Evolutionary conservation across 2,888 invertebrate species (phyloP), one percentile per base, ranked within the genome.

Genomic region (Drosophila nigricruria): DNA sequence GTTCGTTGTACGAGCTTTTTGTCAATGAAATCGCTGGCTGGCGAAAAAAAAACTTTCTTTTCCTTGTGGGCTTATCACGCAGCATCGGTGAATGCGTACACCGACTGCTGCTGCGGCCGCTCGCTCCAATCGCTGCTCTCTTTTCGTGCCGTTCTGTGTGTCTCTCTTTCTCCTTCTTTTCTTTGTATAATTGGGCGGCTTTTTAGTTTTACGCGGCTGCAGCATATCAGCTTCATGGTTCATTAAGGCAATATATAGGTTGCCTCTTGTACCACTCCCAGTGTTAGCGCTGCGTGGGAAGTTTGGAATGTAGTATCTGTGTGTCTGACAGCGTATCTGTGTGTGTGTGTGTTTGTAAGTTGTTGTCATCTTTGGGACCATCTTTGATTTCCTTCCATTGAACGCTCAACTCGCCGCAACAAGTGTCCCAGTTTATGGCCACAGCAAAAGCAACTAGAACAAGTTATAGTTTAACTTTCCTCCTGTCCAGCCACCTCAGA

Each of bases 191-290:
- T 86, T 88, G 89, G 85, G 73, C 68, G 80, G 75, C 79, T 63
- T 85, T 77, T 81, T 67, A 72, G 67, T 69, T 77, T 76, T 64
- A 84, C 72, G 85, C 88, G 77, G 78, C 88, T 74, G 86, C 73
- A 43, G 73, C 70, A 79, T 81, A 80, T 80, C 82, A 82, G 70
- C 87, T 86, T 90, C 89, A 90, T 90, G 84, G 86, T 86, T 83
- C 83, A 86, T 86, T 86, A 90, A 88, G 84, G 86, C 84, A 49
- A 49, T 80, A 88, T 86, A 90, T 86, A 72, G 82, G 81, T 82
- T 77, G 73, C 59, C 69, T 40, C 72, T 64, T 61, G 49, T 69
- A 70, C 74, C 69, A 77, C 79, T 81, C 81, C 74, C 83, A 73
- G 64, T 70, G 64, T 70, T 68, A 63, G 25, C 43, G 45, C 42